A percentile compares a stretch with the other conserved stretches of the same genome.
phyloP scores from a whole-genome alignment of 2,888 invertebrate species.

The Mythimna vitellina region DNA sequence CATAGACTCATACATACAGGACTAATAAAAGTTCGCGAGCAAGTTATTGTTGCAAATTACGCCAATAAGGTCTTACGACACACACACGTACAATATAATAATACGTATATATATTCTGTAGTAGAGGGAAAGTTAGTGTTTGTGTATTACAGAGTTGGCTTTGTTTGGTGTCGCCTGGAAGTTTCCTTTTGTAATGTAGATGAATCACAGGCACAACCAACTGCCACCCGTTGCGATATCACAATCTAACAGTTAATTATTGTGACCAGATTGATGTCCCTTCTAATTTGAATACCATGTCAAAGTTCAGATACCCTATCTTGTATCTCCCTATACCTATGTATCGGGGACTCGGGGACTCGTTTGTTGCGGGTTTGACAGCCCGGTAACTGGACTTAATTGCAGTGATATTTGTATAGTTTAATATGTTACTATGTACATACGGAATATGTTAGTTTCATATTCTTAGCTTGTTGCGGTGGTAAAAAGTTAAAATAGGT shows the following conservation, averaged over 20 bases:
- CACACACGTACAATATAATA: conserved; percentile 34
- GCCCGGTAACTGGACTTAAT: background rate
- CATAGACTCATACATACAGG: conserved; percentile 46
- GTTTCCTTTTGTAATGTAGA: conserved; percentile 62
- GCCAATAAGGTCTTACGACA: conserved; percentile 57
- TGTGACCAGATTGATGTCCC: conserved; percentile 47
- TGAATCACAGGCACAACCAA: conserved; percentile 56
- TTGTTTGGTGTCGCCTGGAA: conserved; percentile 56
- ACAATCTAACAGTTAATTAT: conserved; percentile 50
- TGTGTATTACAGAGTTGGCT: conserved; percentile 53
- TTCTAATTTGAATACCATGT: conserved; percentile 47
- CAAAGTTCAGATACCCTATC: conserved; percentile 37
- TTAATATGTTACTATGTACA: too few relatives aligned
- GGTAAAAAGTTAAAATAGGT: too few relatives aligned
- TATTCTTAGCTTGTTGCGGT: too few relatives aligned
- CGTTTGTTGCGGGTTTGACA: background rate
- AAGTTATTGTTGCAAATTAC: conserved; percentile 68
- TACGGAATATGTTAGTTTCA: too few relatives aligned
- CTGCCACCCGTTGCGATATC: conserved; percentile 55
- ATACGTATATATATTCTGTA: conserved; percentile 17
- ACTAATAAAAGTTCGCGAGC: conserved; percentile 63
- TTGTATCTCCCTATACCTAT: background rate
- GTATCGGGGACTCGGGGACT: background rate
- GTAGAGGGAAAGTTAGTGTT: conserved; percentile 49
- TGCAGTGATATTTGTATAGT: background rate